phyloP scores from a whole-genome alignment of 2,888 invertebrate genomes.

The Mongoloraphidia duomilia region DNA sequence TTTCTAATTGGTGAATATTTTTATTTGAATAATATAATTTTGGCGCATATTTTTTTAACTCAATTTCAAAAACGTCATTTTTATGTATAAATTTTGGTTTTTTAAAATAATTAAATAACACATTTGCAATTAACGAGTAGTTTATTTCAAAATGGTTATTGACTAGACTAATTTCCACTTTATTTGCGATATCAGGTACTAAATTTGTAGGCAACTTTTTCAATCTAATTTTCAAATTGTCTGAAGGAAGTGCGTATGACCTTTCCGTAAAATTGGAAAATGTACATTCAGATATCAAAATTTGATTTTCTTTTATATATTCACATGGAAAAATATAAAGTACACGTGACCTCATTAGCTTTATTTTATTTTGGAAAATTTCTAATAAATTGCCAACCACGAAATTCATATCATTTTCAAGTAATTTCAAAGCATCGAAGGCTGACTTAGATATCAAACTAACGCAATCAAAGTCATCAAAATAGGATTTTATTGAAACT shows the following conservation, averaged over 20 bases:
- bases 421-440: too few species aligned
- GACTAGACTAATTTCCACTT: slow-evolving; percentile 24
- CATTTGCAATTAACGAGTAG: slow-evolving; percentile 34
- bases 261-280: not conserved
- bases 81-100: slow-evolving; percentile 46
- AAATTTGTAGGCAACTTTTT: too few species aligned
- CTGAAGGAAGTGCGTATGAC: too few species aligned
- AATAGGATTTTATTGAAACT: too few species aligned
- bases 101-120: slow-evolving; percentile 53
- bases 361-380: not conserved
- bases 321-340: not conserved
- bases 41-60: slow-evolving; percentile 33
- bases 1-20: slow-evolving; percentile 17
- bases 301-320: not conserved
- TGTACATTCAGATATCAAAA: not conserved
- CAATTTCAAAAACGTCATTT: slow-evolving; percentile 49
- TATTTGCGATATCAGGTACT: slow-evolving; percentile 17
- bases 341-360: not conserved
- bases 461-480: too few species aligned
- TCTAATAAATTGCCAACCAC: not conserved
- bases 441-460: too few species aligned
- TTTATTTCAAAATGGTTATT: slow-evolving; percentile 30
- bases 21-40: slow-evolving; percentile 25
- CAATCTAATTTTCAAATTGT: too few species aligned
- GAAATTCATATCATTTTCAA: too few species aligned